phyloP scores from a whole-genome alignment of 1,140 invertebrate genomes.

The Saccostrea echinata region DNA sequence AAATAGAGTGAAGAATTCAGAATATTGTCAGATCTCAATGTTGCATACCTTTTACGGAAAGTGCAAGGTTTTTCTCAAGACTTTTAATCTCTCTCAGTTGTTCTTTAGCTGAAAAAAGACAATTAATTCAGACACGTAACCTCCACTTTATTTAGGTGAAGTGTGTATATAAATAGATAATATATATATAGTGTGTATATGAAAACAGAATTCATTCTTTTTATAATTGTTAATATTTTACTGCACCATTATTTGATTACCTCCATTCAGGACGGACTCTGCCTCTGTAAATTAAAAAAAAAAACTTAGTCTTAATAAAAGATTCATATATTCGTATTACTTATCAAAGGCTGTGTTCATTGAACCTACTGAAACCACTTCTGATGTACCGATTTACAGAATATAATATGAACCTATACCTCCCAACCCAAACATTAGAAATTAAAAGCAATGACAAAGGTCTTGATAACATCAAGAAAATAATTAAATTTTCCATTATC shows the following conservation, averaged over 20 bases:
- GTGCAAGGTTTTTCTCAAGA: neutral
- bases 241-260: neutral
- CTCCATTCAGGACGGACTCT: constrained; percentile 24
- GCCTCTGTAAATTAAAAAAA: neutral
- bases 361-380: no score
- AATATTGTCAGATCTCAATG: neutral
- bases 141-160: neutral
- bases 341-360: no score
- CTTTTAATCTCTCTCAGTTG: constrained; percentile 29
- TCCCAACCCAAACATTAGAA: no score
- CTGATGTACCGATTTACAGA: no score
- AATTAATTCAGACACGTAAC: neutral
- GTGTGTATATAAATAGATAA: neutral
- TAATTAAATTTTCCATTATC: constrained; percentile 4
- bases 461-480: no score
- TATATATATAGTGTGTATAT: neutral
- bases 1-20: neutral
- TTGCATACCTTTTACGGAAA: neutral
- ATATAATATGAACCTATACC: no score
- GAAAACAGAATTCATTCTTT: neutral
- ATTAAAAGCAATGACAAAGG: no score
- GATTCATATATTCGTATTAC: no score
- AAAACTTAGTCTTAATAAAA: no score
- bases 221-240: no score
- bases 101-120: neutral